phyloP scores from a whole-genome alignment of 1,140 invertebrate species.

The Lerema accius region DNA sequence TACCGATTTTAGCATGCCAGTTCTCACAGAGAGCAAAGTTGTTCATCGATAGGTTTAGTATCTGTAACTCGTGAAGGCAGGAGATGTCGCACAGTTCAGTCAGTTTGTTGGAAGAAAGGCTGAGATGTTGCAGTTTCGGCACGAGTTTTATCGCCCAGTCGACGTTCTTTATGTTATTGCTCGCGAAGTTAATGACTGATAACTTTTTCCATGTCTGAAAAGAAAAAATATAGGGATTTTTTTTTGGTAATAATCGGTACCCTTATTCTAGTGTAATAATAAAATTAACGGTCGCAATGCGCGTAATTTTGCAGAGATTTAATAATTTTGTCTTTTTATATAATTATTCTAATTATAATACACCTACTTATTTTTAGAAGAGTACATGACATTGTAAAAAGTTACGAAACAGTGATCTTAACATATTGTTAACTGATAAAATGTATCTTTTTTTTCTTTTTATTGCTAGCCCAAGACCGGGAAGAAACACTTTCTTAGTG shows the following conservation, averaged over 20 bases:
- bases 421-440: too few relatives aligned
- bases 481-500: too few relatives aligned
- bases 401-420: too few relatives aligned
- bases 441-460: too few relatives aligned
- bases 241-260: too few relatives aligned
- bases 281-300: background rate
- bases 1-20: conserved; percentile 93
- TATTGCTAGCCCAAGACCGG: too few relatives aligned
- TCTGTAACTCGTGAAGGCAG: conserved; percentile 88
- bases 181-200: conserved; percentile 88
- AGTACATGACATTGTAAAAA: too few relatives aligned
- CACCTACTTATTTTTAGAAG: too few relatives aligned
- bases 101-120: conserved; percentile 91
- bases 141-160: conserved; percentile 92
- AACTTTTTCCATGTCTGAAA: conserved; percentile 87
- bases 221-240: conserved; percentile 42
- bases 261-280: too few relatives aligned
- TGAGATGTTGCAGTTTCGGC: conserved; percentile 88
- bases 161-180: conserved; percentile 90
- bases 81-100: conserved; percentile 90
- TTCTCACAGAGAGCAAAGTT: conserved; percentile 86
- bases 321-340: too few relatives aligned
- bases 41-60: conserved; percentile 92
- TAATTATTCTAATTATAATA: too few relatives aligned
- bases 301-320: too few relatives aligned